Percentiles rank a stretch among this genome's conserved stretches.
phyloP scores from a whole-genome alignment of 2,888 invertebrate genomes.

The Idaea dimidiata region DNA sequence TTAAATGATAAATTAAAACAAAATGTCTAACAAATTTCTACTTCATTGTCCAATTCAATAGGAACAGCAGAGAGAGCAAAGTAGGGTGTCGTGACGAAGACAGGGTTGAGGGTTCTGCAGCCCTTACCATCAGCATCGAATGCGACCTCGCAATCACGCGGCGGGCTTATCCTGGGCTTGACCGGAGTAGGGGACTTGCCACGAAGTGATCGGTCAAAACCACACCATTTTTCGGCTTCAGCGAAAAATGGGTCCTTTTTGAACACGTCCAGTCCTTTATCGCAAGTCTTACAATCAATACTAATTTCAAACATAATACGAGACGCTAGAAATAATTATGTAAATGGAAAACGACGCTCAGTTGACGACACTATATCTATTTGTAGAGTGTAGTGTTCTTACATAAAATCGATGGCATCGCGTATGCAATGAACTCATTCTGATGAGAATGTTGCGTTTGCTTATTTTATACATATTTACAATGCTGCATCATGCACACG shows the following conservation, averaged over 20 bases:
- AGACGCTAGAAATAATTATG: slow-evolving; percentile 31
- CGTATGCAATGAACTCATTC: slow-evolving; percentile 42
- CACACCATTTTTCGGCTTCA: slow-evolving; percentile 76
- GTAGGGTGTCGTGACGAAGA: slow-evolving; percentile 63
- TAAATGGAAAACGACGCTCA: slow-evolving; percentile 23
- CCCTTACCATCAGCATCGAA: slow-evolving; percentile 88
- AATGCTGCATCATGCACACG: slow-evolving; percentile 71
- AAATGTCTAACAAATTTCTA: slow-evolving; percentile 17
- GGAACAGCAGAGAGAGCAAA: slow-evolving; percentile 6
- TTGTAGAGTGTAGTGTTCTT: slow-evolving; percentile 72
- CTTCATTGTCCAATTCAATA: slow-evolving; percentile 13
- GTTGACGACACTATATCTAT: slow-evolving; percentile 16
- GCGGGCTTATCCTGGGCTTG: slow-evolving; percentile 85
- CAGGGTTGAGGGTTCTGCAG: slow-evolving; percentile 62
- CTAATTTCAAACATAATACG: slow-evolving; percentile 41
- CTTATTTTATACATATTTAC: slow-evolving; percentile 53
- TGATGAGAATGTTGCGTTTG: slow-evolving; percentile 52
- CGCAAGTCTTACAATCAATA: slow-evolving; percentile 74
- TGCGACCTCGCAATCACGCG: slow-evolving; percentile 86
- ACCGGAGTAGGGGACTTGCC: slow-evolving; percentile 85
- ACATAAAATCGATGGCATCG: slow-evolving; percentile 29
- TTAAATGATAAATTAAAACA: slow-evolving; percentile 22
- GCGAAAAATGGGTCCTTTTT: slow-evolving; percentile 76
- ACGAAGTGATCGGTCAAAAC: slow-evolving; percentile 81
- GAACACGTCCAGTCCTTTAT: slow-evolving; percentile 76